These are phyloP conservation scores for Asbolus verrucosus DNA, from an alignment of 1,140 invertebrate genomes.

Conservation along the genomic window DNA sequence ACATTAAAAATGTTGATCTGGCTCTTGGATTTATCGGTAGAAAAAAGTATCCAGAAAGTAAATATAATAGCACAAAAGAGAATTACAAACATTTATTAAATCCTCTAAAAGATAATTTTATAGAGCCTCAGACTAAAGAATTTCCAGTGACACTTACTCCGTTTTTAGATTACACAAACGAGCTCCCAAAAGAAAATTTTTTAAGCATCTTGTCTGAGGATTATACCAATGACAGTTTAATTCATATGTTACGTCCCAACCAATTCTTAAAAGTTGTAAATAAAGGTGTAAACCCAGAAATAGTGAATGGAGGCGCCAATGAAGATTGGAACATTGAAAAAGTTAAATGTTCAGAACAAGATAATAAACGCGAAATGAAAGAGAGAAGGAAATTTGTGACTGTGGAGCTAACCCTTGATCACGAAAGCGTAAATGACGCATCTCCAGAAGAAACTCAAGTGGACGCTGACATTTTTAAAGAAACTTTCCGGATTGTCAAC, in stretches of 20 bases:
- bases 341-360: constrained; percentile 16
- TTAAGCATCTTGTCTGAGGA: constrained; percentile 9
- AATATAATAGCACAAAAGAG: constrained; percentile 45
- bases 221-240: constrained; percentile 46
- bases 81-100: constrained; percentile 54
- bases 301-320: constrained; percentile 54
- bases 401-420: constrained; percentile 27
- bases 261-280: constrained; percentile 41
- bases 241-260: constrained; percentile 49
- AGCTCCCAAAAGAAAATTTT: constrained; percentile 33
- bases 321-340: constrained; percentile 50
- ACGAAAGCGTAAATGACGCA: background rate
- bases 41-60: constrained; percentile 28
- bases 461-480: too few relatives aligned
- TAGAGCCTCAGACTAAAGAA: constrained; percentile 1
- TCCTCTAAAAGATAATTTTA: constrained; percentile 45
- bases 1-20: constrained; percentile 46
- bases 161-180: constrained; percentile 48
- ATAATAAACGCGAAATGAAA: background rate
- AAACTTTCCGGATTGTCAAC: too few relatives aligned
- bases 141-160: constrained; percentile 55
- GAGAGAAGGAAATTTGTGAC: constrained; percentile 19
- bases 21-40: constrained; percentile 52
- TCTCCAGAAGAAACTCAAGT: background rate
- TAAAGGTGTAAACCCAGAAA: constrained; percentile 12